A percentile compares a stretch with the other conserved stretches of the same genome.
Conservation (phyloP, 2,797 vertebrate genomes). For the Zalophus californianus region DNA sequence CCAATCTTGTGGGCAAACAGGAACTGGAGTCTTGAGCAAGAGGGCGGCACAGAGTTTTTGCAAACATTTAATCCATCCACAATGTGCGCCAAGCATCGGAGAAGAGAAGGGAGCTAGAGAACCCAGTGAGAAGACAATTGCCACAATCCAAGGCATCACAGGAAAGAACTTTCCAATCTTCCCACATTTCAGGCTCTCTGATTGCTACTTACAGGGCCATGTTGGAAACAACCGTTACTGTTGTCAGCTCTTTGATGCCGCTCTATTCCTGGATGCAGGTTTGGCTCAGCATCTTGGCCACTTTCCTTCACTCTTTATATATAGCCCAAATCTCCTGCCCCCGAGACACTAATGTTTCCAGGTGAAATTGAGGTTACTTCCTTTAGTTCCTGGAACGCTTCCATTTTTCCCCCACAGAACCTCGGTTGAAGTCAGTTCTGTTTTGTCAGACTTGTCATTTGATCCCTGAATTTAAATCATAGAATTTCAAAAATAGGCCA, state of each 20-base stretch:
- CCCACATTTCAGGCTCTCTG: background rate
- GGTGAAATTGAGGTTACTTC: constrained; percentile 87
- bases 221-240: constrained; percentile 51
- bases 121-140: background rate
- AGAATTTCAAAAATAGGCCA: constrained; percentile 80
- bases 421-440: background rate
- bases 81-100: fast-evolving
- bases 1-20: background rate
- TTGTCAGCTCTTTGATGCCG: constrained; percentile 73
- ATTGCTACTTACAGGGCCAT: constrained; percentile 51
- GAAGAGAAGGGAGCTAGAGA: background rate
- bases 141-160: background rate
- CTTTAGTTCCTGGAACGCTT: constrained; percentile 78
- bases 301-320: constrained; percentile 79
- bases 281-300: constrained; percentile 80
- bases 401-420: constrained; percentile 62
- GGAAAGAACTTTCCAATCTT: background rate
- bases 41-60: background rate
- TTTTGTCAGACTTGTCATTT: constrained; percentile 79
- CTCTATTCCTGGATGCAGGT: constrained; percentile 79
- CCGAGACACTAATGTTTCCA: constrained; percentile 84
- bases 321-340: constrained; percentile 79
- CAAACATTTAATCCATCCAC: background rate
- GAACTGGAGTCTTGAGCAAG: constrained; percentile 53
- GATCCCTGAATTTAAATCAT: constrained; percentile 78